phyloP scores from a whole-genome alignment of 2,888 invertebrate species.

The Ormia ochracea region DNA sequence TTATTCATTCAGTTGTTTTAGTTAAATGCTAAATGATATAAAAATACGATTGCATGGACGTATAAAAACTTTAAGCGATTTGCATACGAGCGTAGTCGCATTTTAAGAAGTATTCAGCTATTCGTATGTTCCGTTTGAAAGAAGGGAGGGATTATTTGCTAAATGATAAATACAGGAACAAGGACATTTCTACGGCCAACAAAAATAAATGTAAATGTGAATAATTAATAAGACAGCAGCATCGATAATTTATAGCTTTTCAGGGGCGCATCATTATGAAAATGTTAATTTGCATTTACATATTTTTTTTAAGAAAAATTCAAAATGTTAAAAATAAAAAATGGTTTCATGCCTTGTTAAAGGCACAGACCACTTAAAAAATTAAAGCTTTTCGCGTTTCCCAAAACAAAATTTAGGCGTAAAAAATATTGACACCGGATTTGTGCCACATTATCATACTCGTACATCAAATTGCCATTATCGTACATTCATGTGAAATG shows the following conservation, averaged over 20 bases:
- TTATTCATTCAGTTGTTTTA: conserved; percentile 49
- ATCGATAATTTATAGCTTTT: conserved; percentile 72
- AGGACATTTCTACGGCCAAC: conserved; percentile 47
- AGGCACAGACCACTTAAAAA: conserved; percentile 64
- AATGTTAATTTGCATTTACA: conserved; percentile 62
- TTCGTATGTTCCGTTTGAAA: conserved; percentile 3
- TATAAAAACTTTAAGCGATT: conserved; percentile 48
- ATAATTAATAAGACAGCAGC: conserved; percentile 72
- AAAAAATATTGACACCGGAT: too few relatives aligned
- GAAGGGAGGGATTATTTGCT: conserved; percentile 44
- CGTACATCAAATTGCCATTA: too few relatives aligned
- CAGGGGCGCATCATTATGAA: conserved; percentile 19
- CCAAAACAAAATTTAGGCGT: too few relatives aligned
- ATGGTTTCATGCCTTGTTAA: conserved; percentile 75
- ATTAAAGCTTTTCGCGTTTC: too few relatives aligned
- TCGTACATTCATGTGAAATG: too few relatives aligned
- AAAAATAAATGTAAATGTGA: conserved; percentile 64
- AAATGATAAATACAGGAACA: conserved; percentile 65
- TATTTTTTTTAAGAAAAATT: conserved; percentile 64
- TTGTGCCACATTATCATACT: too few relatives aligned
- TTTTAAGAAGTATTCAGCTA: neutral
- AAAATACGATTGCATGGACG: conserved; percentile 3
- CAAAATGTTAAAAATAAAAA: conserved; percentile 64
- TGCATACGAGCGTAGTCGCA: conserved; percentile 57
- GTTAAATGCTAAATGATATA: conserved; percentile 45